These are phyloP conservation scores for Gymnosoma rotundatum DNA, from an alignment of 2,888 invertebrate species.

Conservation along the genomic window DNA sequence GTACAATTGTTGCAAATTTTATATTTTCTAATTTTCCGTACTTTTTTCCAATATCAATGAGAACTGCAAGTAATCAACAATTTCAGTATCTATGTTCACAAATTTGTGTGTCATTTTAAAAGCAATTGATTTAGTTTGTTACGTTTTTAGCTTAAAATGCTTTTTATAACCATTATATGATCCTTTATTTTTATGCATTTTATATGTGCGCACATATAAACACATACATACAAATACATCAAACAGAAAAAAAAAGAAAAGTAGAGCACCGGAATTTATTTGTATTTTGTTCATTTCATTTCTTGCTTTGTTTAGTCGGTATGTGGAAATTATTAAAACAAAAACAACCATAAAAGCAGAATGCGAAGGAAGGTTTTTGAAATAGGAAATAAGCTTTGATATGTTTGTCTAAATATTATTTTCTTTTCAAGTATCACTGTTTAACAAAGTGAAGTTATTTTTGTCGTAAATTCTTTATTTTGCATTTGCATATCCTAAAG, in stretches of 20 bases:
- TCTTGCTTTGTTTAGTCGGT: conserved; percentile 42
- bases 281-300: conserved; percentile 31
- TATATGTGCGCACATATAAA: background rate
- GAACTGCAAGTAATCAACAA: conserved; percentile 1
- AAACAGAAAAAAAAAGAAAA: conserved; percentile 21
- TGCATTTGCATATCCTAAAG: conserved; percentile 16
- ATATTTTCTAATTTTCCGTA: background rate
- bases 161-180: conserved; percentile 33
- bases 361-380: background rate
- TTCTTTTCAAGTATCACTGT: conserved; percentile 50
- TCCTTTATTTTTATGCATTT: conserved; percentile 11
- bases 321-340: conserved; percentile 34
- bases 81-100: conserved; percentile 21
- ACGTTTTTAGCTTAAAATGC: conserved; percentile 52
- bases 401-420: conserved; percentile 45
- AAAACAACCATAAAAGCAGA: conserved; percentile 26
- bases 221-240: background rate
- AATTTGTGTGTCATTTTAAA: conserved; percentile 57
- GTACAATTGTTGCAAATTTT: no score
- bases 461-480: conserved; percentile 23
- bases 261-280: conserved; percentile 57
- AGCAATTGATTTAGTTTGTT: conserved; percentile 68
- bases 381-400: conserved; percentile 53
- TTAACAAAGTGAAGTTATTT: conserved; percentile 57
- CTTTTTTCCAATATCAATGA: background rate